Percentiles rank a stretch among this genome's conserved stretches.
Conservation (phyloP, 2,888 invertebrate species). For the Spisula solida region DNA sequence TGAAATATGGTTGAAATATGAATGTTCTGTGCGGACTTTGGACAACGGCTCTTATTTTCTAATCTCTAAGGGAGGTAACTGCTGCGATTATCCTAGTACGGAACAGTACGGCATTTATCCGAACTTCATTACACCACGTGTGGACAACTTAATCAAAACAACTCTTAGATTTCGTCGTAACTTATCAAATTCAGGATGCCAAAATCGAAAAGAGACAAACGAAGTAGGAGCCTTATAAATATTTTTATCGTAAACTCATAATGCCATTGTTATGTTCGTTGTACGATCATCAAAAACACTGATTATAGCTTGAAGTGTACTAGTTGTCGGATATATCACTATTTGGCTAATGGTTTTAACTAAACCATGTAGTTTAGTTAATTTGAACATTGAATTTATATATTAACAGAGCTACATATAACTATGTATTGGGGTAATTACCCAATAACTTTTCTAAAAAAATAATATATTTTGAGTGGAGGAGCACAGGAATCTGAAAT, state of each 20-base stretch:
- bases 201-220: slow-evolving; percentile 58
- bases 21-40: too few species aligned
- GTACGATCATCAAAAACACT: not conserved
- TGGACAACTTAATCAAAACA: not conserved
- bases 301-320: not conserved
- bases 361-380: too few species aligned
- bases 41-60: too few species aligned
- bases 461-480: too few species aligned
- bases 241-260: not conserved
- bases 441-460: too few species aligned
- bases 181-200: slow-evolving; percentile 33
- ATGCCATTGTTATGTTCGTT: not conserved
- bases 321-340: not conserved
- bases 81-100: not conserved
- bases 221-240: slow-evolving; percentile 24
- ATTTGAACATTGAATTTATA: too few species aligned
- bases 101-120: not conserved
- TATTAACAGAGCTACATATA: too few species aligned
- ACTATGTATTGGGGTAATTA: too few species aligned
- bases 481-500: too few species aligned
- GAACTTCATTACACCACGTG: not conserved
- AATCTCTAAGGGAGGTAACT: not conserved
- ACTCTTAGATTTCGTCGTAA: not conserved
- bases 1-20: too few species aligned
- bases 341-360: not conserved